phyloP scores from a whole-genome alignment of 2,113 vertebrate genomes.

The Irena cyanogastra region DNA sequence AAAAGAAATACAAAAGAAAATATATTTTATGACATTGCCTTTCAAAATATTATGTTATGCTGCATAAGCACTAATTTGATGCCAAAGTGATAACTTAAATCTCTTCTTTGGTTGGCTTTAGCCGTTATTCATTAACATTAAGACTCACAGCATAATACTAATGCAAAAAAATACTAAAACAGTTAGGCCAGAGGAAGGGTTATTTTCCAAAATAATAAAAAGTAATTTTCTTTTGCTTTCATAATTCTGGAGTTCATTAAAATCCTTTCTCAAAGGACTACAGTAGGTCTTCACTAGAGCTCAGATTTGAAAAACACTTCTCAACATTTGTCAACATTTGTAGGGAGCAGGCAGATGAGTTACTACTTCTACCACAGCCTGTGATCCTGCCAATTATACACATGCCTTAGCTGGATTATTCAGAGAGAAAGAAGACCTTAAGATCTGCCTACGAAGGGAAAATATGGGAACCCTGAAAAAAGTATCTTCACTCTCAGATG shows the following conservation, averaged over 20 bases:
- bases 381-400: not conserved
- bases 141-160: not conserved
- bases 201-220: not conserved
- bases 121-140: not conserved
- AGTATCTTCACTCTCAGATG: not conserved
- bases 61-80: not conserved
- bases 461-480: not conserved
- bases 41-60: not conserved
- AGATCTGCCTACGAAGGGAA: not conserved
- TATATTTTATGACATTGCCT: not conserved
- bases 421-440: not conserved
- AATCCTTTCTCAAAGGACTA: not conserved
- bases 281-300: not conserved
- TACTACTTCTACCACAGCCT: not conserved
- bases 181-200: not conserved
- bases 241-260: not conserved
- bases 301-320: not conserved
- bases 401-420: not conserved
- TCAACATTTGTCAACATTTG: not conserved
- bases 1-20: slow-evolving; percentile 27
- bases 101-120: not conserved
- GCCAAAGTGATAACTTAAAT: not conserved
- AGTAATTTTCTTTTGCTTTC: not conserved
- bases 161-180: not conserved
- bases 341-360: not conserved